Base-by-base conservation (phyloP, 2,888 invertebrate genomes). In the Lysandra coridon region DNA sequence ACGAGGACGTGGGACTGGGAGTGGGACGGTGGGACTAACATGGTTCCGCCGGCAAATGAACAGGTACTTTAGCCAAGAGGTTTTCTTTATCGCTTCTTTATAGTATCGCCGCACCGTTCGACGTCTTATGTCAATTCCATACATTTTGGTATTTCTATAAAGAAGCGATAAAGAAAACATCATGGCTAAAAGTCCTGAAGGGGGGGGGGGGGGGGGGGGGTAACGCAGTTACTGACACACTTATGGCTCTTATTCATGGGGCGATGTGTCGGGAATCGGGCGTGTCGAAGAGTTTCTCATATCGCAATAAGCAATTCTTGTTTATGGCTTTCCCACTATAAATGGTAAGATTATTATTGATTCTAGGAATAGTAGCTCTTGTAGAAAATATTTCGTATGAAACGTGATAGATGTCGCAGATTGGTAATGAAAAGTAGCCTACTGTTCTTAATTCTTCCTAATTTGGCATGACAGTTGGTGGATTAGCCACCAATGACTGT, bases 151-250 rank as follows among this genome's bases (percentile, higher is more conserved):
- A 23, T 23, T 37, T 37, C 37, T 37, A 37, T 37, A 37, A 3
- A 37, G 37, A 37, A 37, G 37, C 37, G 37, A 37, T 37, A 37
- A 37, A 37, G 37, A 3, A 37, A 37, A 37, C 37, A 4, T 37
- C 37, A 3, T 37, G 37, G 37, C 37, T 37, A 1, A 37, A 37
- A 4, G 37, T 2, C 37, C 37, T 37, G 37, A 30, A 2, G 64
- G 62, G 23, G n/a, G 33, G 62, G 4, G 60, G 60, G 12, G 64
- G 23, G 62, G 62, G 7, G 30, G 30, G 69, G 33, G 17, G 33
- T 17, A 69, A 69, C 33, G 69, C 33, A 69, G 69, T 69, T 69
- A 69, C 33, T 69, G 69, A 69, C 69, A 33, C 69, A 69, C 69
- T 69, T 69, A 69, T 69, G 69, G 69, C 14, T 69, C 69, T 69